Evolutionary conservation across 2,113 vertebrate species (phyloP).

Genomic region (Myotis brandtii): DNA sequence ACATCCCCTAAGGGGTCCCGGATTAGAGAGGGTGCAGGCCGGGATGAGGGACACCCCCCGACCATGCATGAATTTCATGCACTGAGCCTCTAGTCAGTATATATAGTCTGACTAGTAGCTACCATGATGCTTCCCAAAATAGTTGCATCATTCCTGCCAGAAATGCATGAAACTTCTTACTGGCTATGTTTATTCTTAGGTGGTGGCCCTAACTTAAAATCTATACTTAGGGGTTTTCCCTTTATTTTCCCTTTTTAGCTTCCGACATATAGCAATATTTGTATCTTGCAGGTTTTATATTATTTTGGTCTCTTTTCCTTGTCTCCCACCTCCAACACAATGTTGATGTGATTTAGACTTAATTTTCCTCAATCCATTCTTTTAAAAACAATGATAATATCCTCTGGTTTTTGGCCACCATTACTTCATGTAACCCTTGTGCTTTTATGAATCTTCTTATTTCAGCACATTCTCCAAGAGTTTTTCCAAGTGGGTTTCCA

Average conservation of each 20-base stretch:
- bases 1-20: too few species aligned
- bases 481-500: not conserved
- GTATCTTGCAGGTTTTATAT: not conserved
- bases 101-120: not conserved
- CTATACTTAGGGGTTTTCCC: not conserved
- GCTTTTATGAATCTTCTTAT: not conserved
- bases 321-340: not conserved
- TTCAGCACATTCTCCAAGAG: not conserved
- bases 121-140: not conserved
- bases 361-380: not conserved
- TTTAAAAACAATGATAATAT: conserved; percentile 1
- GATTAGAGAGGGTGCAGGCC: too few species aligned
- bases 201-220: not conserved
- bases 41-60: too few species aligned
- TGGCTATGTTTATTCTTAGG: not conserved
- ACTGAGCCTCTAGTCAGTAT: not conserved
- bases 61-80: too few species aligned
- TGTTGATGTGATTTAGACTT: not conserved
- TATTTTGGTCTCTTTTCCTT: not conserved
- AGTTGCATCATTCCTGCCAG: not conserved
- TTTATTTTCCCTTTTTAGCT: not conserved
- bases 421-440: not conserved
- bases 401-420: not conserved
- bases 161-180: not conserved
- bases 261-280: not conserved